Percentiles rank a stretch among this genome's conserved stretches.
Conservation (phyloP, 1,140 invertebrate genomes). For the Saccostrea glomerata region DNA sequence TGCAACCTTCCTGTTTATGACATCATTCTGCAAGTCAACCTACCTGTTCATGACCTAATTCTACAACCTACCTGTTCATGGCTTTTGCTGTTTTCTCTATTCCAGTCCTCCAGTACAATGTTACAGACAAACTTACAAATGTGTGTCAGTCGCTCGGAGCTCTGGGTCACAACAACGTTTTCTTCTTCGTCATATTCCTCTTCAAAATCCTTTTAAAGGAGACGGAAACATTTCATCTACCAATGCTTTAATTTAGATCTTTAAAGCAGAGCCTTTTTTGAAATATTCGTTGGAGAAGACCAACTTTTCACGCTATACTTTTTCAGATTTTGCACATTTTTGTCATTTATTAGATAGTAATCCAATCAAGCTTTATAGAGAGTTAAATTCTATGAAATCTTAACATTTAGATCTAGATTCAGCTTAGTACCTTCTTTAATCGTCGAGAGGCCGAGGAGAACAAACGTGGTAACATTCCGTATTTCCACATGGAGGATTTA, state of each 20-base stretch:
- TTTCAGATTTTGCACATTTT: too few species aligned
- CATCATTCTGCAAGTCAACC: too few species aligned
- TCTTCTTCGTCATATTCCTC: neutral
- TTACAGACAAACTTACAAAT: neutral
- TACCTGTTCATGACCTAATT: too few species aligned
- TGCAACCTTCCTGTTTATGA: too few species aligned
- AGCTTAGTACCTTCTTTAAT: neutral
- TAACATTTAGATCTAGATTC: too few species aligned
- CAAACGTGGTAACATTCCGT: neutral
- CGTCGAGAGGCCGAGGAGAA: neutral
- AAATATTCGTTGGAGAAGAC: too few species aligned
- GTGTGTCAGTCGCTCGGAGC: neutral
- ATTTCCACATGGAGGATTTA: neutral
- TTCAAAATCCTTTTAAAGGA: constrained; percentile 1
- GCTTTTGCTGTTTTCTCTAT: neutral
- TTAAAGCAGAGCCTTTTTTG: too few species aligned
- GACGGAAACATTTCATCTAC: neutral
- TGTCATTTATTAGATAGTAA: too few species aligned
- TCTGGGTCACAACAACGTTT: neutral
- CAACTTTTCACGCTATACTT: too few species aligned
- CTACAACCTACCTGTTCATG: neutral
- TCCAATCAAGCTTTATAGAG: too few species aligned
- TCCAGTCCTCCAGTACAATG: neutral
- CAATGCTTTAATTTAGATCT: neutral
- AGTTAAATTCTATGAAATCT: too few species aligned